Conservation (phyloP, 2,113 vertebrate genomes). For the Paedocypris sp. region DNA sequence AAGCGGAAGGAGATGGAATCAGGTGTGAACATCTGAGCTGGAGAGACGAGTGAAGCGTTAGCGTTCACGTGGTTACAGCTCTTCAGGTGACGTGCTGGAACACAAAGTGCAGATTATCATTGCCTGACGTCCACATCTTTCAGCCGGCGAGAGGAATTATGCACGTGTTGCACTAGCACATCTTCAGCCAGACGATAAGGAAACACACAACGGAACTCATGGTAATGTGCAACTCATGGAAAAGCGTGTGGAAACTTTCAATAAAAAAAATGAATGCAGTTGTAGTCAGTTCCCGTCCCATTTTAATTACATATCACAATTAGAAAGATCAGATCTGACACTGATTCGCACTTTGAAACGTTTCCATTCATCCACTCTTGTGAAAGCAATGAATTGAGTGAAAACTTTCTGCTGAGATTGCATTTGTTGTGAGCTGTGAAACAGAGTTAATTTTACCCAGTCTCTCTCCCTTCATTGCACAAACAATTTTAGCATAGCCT, state of each 20-base stretch:
- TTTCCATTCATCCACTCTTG: too few species aligned
- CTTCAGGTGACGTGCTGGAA: slow-evolving; percentile 42
- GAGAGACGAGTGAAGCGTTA: slow-evolving; percentile 37
- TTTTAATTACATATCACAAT: too few species aligned
- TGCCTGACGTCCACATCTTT: slow-evolving; percentile 44
- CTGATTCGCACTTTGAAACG: too few species aligned
- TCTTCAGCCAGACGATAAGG: background rate
- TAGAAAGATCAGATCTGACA: too few species aligned
- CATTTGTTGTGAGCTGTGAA: too few species aligned
- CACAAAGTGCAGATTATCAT: slow-evolving; percentile 49
- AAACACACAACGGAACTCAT: background rate
- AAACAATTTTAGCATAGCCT: background rate
- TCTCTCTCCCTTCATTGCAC: too few species aligned
- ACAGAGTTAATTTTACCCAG: too few species aligned
- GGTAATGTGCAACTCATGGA: background rate
- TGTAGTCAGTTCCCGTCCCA: too few species aligned
- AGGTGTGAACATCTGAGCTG: slow-evolving; percentile 16
- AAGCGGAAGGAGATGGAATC: slow-evolving; percentile 9
- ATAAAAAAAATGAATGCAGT: too few species aligned
- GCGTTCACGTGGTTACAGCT: slow-evolving; percentile 26
- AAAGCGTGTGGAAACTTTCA: too few species aligned
- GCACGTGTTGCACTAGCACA: background rate
- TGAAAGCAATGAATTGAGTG: too few species aligned
- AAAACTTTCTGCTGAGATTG: too few species aligned
- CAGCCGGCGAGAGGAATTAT: background rate